Conservation (phyloP, 2,888 invertebrate genomes). For the Lepas anatifera region DNA sequence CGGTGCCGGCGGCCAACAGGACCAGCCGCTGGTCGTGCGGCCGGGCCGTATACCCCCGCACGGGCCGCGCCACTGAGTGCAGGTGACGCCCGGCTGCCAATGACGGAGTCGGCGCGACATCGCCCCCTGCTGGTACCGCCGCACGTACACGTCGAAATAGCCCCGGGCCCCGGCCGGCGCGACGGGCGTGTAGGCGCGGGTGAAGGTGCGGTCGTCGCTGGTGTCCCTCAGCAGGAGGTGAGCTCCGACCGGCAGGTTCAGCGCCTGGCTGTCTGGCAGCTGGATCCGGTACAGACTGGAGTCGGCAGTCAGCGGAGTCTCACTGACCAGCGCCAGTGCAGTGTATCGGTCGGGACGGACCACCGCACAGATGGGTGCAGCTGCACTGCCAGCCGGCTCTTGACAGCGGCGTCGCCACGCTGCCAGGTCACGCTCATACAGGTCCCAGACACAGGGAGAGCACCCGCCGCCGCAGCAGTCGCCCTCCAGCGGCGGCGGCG, state of each 20-base stretch:
- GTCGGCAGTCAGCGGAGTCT: slow-evolving; percentile 27
- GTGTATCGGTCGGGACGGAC: slow-evolving; percentile 26
- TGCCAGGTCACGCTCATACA: slow-evolving; percentile 48
- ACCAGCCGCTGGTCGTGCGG: slow-evolving; percentile 37
- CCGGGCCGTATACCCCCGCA: slow-evolving; percentile 46
- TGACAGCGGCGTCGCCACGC: slow-evolving; percentile 36
- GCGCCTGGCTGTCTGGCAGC: slow-evolving; percentile 28
- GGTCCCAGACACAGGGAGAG: slow-evolving; percentile 56
- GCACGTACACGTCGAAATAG: slow-evolving; percentile 48
- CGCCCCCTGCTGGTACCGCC: slow-evolving; percentile 44
- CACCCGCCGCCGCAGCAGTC: slow-evolving; percentile 63
- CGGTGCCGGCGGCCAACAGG: slow-evolving; percentile 58
- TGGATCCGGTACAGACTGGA: slow-evolving; percentile 30
- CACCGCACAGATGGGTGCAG: not conserved
- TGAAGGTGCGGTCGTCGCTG: slow-evolving; percentile 30
- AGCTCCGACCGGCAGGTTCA: slow-evolving; percentile 40
- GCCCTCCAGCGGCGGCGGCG: too few relatives aligned
- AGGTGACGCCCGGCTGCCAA: slow-evolving; percentile 38
- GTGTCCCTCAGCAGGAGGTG: slow-evolving; percentile 38
- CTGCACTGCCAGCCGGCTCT: slow-evolving; percentile 27
- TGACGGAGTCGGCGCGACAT: slow-evolving; percentile 45
- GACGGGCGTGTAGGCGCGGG: slow-evolving; percentile 44
- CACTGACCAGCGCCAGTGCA: slow-evolving; percentile 27
- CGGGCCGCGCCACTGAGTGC: slow-evolving; percentile 60
- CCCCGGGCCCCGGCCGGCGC: slow-evolving; percentile 29